phyloP scores from a whole-genome alignment of 2,113 vertebrate genomes.

The Gallinago undulata region DNA sequence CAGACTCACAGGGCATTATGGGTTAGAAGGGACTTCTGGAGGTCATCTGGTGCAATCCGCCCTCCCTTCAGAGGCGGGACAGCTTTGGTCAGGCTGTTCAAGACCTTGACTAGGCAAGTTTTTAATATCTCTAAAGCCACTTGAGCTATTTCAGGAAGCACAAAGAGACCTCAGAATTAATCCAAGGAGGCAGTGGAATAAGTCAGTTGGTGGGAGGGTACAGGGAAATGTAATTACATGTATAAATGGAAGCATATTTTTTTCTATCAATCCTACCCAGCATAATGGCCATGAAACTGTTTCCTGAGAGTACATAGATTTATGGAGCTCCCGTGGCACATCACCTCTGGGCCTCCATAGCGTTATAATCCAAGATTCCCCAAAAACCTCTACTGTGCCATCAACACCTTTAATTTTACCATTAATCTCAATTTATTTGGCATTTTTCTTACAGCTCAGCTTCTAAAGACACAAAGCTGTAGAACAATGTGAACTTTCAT shows the following conservation, averaged over 20 bases:
- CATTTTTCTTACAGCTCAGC: neutral
- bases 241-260: neutral
- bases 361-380: neutral
- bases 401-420: conserved; percentile 8
- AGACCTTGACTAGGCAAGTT: neutral
- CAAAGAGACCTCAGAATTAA: neutral
- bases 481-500: neutral
- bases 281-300: neutral
- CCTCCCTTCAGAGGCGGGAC: neutral
- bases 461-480: neutral
- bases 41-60: neutral
- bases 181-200: neutral
- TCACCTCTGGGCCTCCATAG: neutral
- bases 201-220: neutral
- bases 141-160: neutral
- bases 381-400: neutral
- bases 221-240: neutral
- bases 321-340: neutral
- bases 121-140: neutral
- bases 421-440: neutral
- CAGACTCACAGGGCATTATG: neutral
- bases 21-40: neutral
- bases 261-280: neutral
- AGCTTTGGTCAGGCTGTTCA: neutral
- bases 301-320: neutral